A percentile compares a stretch with the other conserved stretches of the same genome.
Conservation (phyloP, 2,888 invertebrate genomes). For the Gisinianus flammeolus region DNA sequence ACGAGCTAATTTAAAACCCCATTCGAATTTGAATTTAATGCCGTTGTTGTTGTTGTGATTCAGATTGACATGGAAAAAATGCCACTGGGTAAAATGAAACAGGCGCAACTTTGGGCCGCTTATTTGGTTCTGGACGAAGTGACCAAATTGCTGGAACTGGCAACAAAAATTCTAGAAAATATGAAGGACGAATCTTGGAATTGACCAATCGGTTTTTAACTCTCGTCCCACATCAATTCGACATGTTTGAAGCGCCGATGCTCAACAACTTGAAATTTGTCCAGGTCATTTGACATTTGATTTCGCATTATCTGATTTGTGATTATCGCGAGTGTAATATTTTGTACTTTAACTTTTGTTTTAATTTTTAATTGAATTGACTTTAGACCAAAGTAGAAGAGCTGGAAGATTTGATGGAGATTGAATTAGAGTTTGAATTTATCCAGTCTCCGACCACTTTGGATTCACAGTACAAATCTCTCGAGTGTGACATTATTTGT, state of each 20-base stretch:
- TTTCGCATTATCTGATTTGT: too few species aligned
- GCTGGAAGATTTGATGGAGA: conserved; percentile 90
- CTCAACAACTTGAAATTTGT: conserved; percentile 75
- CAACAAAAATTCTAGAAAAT: conserved; percentile 61
- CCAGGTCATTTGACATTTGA: conserved; percentile 64
- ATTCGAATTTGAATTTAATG: too few species aligned
- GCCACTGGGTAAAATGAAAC: conserved; percentile 95
- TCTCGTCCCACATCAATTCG: conserved; percentile 91
- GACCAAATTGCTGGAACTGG: conserved; percentile 62
- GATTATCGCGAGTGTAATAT: too few species aligned
- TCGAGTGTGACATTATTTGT: conserved; percentile 81
- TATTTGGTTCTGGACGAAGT: conserved; percentile 74
- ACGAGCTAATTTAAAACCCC: too few species aligned
- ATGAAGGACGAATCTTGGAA: conserved; percentile 71
- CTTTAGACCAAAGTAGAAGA: conserved; percentile 72
- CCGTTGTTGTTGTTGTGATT: conserved; percentile 36
- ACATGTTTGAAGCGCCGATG: conserved; percentile 79
- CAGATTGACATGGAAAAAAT: conserved; percentile 93
- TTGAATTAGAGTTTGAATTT: conserved; percentile 92
- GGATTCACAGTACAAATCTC: conserved; percentile 84
- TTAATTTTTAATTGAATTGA: background rate
- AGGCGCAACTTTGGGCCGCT: conserved; percentile 85
- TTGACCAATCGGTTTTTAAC: conserved; percentile 94
- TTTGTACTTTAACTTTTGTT: too few species aligned
- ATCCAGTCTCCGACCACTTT: conserved; percentile 71